These are phyloP conservation scores for Zosterops japonicus DNA, from an alignment of 2,113 vertebrate genomes.

Conservation along the genomic window DNA sequence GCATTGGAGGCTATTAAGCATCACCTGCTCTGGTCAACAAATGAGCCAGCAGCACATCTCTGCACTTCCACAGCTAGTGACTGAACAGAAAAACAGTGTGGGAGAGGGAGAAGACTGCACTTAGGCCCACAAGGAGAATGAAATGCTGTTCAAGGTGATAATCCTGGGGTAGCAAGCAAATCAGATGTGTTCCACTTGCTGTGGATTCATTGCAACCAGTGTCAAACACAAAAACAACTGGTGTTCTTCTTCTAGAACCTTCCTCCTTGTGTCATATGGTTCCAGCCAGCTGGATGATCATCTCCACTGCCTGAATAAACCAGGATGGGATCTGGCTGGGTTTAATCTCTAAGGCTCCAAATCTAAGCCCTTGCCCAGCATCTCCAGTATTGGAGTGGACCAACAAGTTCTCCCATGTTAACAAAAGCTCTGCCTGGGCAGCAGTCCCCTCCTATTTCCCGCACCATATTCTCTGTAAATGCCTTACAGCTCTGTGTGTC, in stretches of 20 bases:
- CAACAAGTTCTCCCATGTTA: neutral
- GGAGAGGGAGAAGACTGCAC: neutral
- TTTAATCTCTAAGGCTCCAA: constrained; percentile 6
- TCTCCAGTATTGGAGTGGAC: neutral
- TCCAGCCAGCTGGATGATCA: neutral
- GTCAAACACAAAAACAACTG: neutral
- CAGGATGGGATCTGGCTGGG: neutral
- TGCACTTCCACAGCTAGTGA: neutral
- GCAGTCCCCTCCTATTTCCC: neutral
- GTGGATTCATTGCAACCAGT: neutral
- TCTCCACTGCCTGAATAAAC: neutral
- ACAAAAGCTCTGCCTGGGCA: neutral
- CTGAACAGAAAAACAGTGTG: neutral
- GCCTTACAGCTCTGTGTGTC: neutral
- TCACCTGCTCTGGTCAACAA: neutral
- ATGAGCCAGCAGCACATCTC: neutral
- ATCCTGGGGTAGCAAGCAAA: neutral
- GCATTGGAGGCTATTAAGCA: neutral
- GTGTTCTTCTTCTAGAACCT: neutral
- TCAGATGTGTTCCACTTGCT: neutral
- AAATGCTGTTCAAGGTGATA: neutral
- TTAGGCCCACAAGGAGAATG: neutral
- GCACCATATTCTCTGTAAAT: neutral
- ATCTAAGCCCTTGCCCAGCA: neutral
- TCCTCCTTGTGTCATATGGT: neutral